A percentile compares a stretch with the other conserved stretches of the same genome.
Conservation (phyloP, 2,797 vertebrate genomes). For the Ambastaia sidthimunki region DNA sequence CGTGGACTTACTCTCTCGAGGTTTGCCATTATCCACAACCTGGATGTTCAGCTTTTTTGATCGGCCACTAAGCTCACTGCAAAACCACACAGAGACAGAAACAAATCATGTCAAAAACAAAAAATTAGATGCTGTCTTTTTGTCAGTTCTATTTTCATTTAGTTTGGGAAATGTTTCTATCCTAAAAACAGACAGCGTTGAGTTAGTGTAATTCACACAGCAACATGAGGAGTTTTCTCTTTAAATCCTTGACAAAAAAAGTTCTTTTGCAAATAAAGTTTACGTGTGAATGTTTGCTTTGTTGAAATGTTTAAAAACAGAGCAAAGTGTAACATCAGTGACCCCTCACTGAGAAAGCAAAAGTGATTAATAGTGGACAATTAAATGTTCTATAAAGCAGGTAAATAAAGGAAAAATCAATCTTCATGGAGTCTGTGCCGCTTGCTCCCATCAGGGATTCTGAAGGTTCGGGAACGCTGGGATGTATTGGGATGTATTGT, state of each 20-base stretch:
- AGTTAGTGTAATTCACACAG: not conserved
- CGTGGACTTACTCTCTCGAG: constrained; percentile 81
- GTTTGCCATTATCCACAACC: constrained; percentile 78
- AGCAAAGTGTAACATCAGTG: not conserved
- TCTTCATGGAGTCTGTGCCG: constrained; percentile 49
- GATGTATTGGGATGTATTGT: too few species aligned
- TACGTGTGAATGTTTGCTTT: not conserved
- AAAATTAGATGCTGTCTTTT: not conserved
- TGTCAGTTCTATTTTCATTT: too few species aligned
- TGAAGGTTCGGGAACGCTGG: constrained; percentile 54
- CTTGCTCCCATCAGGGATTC: constrained; percentile 67
- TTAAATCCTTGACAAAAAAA: not conserved
- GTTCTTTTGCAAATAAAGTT: not conserved
- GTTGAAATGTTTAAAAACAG: not conserved
- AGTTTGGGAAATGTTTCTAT: too few species aligned
- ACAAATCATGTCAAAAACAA: not conserved
- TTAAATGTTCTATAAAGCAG: too few species aligned
- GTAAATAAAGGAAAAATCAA: too few species aligned
- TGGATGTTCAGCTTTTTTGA: constrained; percentile 88
- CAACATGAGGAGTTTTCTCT: not conserved
- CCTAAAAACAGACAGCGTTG: not conserved
- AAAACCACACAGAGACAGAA: constrained; percentile 27
- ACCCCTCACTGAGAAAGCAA: not conserved
- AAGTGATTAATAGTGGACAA: not conserved
- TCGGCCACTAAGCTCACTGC: constrained; percentile 92